A percentile compares a stretch with the other conserved stretches of the same genome.
phyloP scores from a whole-genome alignment of 2,888 invertebrate genomes.

The Hirtodrosophila trivittata region DNA sequence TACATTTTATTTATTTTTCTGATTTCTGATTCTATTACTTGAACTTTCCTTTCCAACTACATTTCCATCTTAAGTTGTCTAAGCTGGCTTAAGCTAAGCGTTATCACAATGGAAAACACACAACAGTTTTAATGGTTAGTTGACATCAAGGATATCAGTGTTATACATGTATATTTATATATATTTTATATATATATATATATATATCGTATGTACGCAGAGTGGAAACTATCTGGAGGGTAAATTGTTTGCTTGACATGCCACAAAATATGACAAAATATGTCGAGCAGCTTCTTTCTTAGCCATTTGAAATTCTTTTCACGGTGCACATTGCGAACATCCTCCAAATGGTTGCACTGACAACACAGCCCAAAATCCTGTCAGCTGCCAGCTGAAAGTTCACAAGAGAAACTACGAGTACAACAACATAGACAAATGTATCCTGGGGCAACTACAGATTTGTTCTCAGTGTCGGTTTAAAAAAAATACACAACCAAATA shows the following conservation, averaged over 20 bases:
- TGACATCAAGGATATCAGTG: too few species aligned
- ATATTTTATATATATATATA: neutral
- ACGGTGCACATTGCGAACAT: constrained; percentile 39
- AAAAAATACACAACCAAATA: too few species aligned
- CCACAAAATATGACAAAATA: constrained; percentile 48
- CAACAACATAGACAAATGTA: constrained; percentile 27
- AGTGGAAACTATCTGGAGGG: constrained; percentile 11
- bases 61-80: too few species aligned
- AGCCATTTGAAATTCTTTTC: constrained; percentile 51
- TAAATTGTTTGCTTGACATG: constrained; percentile 37
- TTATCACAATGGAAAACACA: too few species aligned
- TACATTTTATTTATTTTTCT: too few species aligned
- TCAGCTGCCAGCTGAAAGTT: constrained; percentile 41
- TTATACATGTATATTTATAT: neutral
- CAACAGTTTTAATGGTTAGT: too few species aligned
- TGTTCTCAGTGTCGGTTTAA: constrained; percentile 1
- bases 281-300: constrained; percentile 34
- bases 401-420: constrained; percentile 4
- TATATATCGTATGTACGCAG: neutral
- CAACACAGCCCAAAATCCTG: constrained; percentile 22
- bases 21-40: too few species aligned
- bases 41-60: too few species aligned
- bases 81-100: too few species aligned
- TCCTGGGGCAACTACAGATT: constrained; percentile 23
- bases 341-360: constrained; percentile 16